These are phyloP conservation scores for Schmidtea mediterranea DNA, from an alignment of 1,140 invertebrate species.

Conservation along the genomic window DNA sequence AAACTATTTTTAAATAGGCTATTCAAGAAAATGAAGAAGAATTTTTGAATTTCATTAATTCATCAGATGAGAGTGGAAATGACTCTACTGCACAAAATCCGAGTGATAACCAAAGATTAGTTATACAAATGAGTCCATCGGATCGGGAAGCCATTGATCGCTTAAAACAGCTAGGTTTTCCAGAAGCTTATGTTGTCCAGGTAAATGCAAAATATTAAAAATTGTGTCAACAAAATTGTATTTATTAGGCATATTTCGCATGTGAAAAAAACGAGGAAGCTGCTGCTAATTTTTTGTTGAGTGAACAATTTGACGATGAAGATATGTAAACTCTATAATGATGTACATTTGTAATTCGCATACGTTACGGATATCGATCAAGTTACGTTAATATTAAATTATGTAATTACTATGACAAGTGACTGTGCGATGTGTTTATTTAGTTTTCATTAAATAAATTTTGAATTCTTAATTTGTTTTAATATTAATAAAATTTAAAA, in stretches of 20 bases:
- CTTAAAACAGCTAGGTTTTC: not conserved
- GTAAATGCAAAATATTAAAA: not conserved
- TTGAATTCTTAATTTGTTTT: too few species aligned
- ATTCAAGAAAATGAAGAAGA: slow-evolving; percentile 1
- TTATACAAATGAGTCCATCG: not conserved
- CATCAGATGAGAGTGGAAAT: not conserved
- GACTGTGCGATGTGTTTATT: too few species aligned
- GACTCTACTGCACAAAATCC: not conserved
- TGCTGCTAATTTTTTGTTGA: not conserved
- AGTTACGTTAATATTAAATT: too few species aligned
- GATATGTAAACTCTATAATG: not conserved
- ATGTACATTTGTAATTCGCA: too few species aligned
- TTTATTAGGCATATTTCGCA: slow-evolving; percentile 1
- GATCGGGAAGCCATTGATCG: slow-evolving; percentile 1
- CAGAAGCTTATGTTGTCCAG: slow-evolving; percentile 1
- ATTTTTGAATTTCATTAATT: slow-evolving; percentile 2
- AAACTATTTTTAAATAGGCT: not conserved
- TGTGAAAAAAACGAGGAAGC: slow-evolving; percentile 2
- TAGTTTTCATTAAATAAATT: too few species aligned
- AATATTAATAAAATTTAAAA: too few species aligned
- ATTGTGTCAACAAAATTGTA: not conserved
- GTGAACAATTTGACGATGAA: slow-evolving; percentile 1
- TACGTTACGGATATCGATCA: too few species aligned
- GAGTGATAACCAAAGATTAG: not conserved
- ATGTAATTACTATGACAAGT: too few species aligned